A percentile compares a stretch with the other conserved stretches of the same genome.
Conservation (phyloP, 1,140 invertebrate genomes). For the Brachionus koreanus region DNA sequence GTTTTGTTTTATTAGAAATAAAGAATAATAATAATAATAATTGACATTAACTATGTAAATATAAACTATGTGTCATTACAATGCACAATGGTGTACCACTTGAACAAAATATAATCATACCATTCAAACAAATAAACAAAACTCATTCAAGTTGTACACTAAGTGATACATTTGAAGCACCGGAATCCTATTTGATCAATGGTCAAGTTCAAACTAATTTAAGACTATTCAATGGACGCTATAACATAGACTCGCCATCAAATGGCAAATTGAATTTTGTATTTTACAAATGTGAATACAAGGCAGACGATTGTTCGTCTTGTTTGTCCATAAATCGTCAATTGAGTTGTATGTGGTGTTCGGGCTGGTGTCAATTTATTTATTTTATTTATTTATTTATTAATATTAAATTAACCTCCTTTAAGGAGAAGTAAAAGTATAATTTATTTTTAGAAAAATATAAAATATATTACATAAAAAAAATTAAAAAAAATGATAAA, state of each 20-base stretch:
- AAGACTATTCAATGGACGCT: neutral
- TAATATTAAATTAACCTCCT: no score
- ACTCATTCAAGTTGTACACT: neutral
- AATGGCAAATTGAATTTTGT: neutral
- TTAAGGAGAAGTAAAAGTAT: no score
- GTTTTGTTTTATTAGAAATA: no score
- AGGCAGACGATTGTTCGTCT: neutral
- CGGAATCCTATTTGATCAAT: neutral
- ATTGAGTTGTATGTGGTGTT: conserved; percentile 20
- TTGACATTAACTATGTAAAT: neutral
- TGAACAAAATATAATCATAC: neutral
- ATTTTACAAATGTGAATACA: conserved; percentile 24
- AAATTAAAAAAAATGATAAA: no score
- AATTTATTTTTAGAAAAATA: no score
- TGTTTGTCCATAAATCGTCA: conserved; percentile 39
- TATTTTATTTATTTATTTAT: no score
- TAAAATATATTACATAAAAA: no score
- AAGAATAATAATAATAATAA: no score
- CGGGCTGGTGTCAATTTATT: neutral
- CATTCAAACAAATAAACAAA: neutral
- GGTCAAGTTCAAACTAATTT: conserved; percentile 38
- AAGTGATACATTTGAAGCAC: neutral
- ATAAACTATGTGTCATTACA: neutral
- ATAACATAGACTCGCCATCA: neutral
- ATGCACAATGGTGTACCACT: neutral